phyloP scores from a whole-genome alignment of 1,140 invertebrate species.

The Pseudoatta argentina region DNA sequence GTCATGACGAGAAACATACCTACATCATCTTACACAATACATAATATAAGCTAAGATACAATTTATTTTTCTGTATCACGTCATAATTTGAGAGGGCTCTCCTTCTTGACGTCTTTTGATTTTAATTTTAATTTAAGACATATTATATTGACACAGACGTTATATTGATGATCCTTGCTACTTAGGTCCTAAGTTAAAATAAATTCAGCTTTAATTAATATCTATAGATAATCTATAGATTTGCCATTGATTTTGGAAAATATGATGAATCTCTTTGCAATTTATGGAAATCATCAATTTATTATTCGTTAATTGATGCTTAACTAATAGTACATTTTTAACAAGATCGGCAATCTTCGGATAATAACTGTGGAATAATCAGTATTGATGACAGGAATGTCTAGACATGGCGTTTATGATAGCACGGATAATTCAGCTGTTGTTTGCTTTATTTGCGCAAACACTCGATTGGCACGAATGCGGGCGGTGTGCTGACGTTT shows the following conservation, averaged over 20 bases:
- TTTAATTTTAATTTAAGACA: too few species aligned
- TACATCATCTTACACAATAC: too few species aligned
- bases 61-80: too few species aligned
- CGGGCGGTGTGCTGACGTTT: neutral
- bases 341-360: neutral
- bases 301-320: neutral
- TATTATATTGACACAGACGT: too few species aligned
- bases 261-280: neutral
- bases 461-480: slow-evolving; percentile 13
- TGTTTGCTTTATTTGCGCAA: slow-evolving; percentile 22
- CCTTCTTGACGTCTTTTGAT: too few species aligned
- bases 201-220: neutral
- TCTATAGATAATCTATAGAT: too few species aligned
- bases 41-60: too few species aligned
- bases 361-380: neutral
- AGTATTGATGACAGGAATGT: neutral
- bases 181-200: neutral
- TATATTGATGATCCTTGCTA: too few species aligned
- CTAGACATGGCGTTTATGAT: neutral
- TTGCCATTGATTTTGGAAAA: neutral
- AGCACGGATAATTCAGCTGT: neutral
- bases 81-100: too few species aligned
- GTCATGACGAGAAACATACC: too few species aligned
- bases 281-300: slow-evolving; percentile 7
- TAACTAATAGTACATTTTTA: neutral